Base-by-base conservation (phyloP, 1,140 invertebrate genomes). In the Drosophila asahinai region DNA sequence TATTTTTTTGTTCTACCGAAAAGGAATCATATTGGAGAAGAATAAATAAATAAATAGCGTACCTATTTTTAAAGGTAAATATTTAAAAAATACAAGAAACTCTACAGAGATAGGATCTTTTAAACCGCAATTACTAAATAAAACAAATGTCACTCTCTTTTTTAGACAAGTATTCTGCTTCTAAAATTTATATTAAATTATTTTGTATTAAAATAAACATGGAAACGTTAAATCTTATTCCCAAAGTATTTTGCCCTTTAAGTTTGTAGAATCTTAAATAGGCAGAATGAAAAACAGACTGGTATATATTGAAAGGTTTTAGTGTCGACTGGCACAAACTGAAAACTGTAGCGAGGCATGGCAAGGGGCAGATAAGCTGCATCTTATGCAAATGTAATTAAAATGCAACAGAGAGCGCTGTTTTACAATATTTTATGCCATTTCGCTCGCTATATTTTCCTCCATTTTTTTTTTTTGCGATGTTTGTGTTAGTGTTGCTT, bases 331-430 rank as follows among this genome's bases (percentile, higher is more conserved):
- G n/a, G 36, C 65, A 48, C 47, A 68, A 51, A 61, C 38, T 61
- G 68, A 14, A 45, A 74, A 30, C 67, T 61, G 55, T 45, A 73
- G 27, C 38, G 47, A 47, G 63, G 74, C 74, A 54, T 79, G 77
- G 65, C 66, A 58, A 59, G 52, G 75, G 66, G 66, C 59, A 79
- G 77, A 79, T 79, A 79, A 79, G 77, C 77, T 79, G 76, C 76
- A 79, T 79, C 77, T 79, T 79, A 79, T 79, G 77, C 77, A 79
- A 79, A 79, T 79, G 77, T 79, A 79, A 79, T 79, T 79, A 79
- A 79, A 77, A 79, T 79, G 77, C 77, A 79, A 79, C 77, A 72
- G 75, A 71, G 75, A 79, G 52, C 76, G 58, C 76, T 79, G 77
- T 79, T 79, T 79, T 71, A 79, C 77, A 79, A 72, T 79, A 79